Conservation (phyloP, 2,797 vertebrate genomes). For the Enteromius thamalakanensis region DNA sequence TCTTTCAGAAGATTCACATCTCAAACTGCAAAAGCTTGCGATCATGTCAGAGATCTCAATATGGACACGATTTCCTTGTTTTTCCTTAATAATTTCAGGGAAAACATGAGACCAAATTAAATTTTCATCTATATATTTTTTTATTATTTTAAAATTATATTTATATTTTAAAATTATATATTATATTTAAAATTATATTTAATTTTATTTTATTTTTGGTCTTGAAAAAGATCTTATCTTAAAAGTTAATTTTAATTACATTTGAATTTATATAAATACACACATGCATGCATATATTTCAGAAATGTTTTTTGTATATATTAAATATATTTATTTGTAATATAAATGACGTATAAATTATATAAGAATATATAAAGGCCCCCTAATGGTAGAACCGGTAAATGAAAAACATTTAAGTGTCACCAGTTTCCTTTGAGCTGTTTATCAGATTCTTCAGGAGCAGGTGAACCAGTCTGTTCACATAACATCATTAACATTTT, state of each 20-base stretch:
- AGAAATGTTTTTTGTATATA: too few relatives aligned
- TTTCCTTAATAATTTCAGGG: not conserved
- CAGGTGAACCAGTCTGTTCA: slow-evolving; percentile 74
- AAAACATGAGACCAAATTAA: not conserved
- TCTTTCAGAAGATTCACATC: not conserved
- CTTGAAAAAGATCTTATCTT: too few relatives aligned
- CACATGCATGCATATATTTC: too few relatives aligned
- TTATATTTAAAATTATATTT: too few relatives aligned
- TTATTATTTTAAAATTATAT: too few relatives aligned
- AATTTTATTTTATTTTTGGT: too few relatives aligned
- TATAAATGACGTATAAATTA: too few relatives aligned
- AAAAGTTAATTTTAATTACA: not conserved
- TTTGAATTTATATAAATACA: not conserved
- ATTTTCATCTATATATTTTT: too few relatives aligned
- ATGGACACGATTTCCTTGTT: too few relatives aligned
- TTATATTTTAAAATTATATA: too few relatives aligned
- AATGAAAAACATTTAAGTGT: slow-evolving; percentile 51
- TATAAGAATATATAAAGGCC: not conserved
- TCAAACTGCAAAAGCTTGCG: not conserved
- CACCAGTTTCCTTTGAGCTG: slow-evolving; percentile 53
- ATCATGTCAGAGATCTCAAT: not conserved
- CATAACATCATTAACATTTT: slow-evolving; percentile 73
- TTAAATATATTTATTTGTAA: too few relatives aligned
- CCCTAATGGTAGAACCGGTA: not conserved
- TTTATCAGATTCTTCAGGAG: slow-evolving; percentile 56